phyloP scores from a whole-genome alignment of 2,888 invertebrate genomes.

The Machimus atricapillus region DNA sequence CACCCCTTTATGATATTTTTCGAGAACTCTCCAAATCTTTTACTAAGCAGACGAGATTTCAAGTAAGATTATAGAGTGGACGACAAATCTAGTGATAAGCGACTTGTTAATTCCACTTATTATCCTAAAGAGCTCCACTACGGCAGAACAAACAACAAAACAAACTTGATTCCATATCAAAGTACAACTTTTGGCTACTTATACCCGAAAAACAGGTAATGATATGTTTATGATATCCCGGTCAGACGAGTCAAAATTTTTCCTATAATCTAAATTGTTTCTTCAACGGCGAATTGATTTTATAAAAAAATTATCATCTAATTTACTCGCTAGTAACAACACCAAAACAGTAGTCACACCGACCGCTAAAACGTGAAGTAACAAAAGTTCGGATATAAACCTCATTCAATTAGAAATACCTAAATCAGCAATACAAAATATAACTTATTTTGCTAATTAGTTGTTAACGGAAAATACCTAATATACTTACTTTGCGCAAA shows the following conservation, averaged over 20 bases:
- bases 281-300: conserved; percentile 6
- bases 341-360: conserved; percentile 20
- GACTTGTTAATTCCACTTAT: neutral
- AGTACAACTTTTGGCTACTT: conserved; percentile 5
- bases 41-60: neutral
- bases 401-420: neutral
- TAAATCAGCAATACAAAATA: neutral
- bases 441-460: neutral
- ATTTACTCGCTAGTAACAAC: conserved; percentile 22
- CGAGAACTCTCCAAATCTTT: neutral
- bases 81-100: neutral
- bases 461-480: neutral
- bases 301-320: conserved; percentile 28
- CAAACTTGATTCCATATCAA: neutral
- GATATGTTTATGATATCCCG: conserved; percentile 15
- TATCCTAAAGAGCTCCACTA: neutral
- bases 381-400: neutral
- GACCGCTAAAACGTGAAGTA: neutral
- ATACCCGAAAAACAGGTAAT: neutral
- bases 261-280: neutral
- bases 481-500: conserved; percentile 11
- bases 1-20: neutral
- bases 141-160: neutral
- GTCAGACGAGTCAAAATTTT: neutral
- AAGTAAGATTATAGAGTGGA: neutral